These are phyloP conservation scores for Sardina pilchardus DNA, from an alignment of 2,113 vertebrate species.

Conservation along the genomic window DNA sequence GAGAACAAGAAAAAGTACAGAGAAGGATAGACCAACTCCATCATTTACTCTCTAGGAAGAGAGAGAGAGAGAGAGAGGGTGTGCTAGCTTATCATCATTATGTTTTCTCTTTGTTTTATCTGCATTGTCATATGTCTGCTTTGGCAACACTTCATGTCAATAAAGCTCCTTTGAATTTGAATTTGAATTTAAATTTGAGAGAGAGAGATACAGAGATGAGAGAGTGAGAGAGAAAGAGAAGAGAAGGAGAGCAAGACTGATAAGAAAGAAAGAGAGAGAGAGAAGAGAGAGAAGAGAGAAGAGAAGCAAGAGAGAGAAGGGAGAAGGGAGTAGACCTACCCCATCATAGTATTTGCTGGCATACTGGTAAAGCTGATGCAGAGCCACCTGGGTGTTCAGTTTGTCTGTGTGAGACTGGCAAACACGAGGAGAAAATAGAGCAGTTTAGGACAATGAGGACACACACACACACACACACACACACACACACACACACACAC, in stretches of 20 bases:
- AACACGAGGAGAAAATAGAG: slow-evolving; percentile 35
- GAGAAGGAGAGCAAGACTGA: slow-evolving; percentile 3
- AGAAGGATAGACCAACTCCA: background rate
- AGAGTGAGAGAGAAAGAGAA: slow-evolving; percentile 1
- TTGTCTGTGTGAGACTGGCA: slow-evolving; percentile 91
- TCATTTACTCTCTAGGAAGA: too few species aligned
- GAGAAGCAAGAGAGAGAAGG: background rate
- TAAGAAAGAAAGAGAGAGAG: slow-evolving; percentile 13
- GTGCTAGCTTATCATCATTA: too few species aligned
- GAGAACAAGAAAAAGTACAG: background rate
- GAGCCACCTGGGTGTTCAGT: slow-evolving; percentile 91
- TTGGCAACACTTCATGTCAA: too few species aligned
- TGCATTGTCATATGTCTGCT: too few species aligned
- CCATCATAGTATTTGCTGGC: slow-evolving; percentile 98
- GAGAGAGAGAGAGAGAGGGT: slow-evolving; percentile 11
- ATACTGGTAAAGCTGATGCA: slow-evolving; percentile 97
- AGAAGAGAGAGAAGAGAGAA: slow-evolving; percentile 19
- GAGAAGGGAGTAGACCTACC: slow-evolving; percentile 72
- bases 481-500: background rate
- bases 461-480: background rate
- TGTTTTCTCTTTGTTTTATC: too few species aligned
- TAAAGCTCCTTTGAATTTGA: too few species aligned
- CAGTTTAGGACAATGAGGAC: too few species aligned
- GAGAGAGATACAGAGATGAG: slow-evolving; percentile 7
- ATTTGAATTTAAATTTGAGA: too few species aligned